phyloP scores from a whole-genome alignment of 2,888 invertebrate genomes.

The Phyto melanocephala region DNA sequence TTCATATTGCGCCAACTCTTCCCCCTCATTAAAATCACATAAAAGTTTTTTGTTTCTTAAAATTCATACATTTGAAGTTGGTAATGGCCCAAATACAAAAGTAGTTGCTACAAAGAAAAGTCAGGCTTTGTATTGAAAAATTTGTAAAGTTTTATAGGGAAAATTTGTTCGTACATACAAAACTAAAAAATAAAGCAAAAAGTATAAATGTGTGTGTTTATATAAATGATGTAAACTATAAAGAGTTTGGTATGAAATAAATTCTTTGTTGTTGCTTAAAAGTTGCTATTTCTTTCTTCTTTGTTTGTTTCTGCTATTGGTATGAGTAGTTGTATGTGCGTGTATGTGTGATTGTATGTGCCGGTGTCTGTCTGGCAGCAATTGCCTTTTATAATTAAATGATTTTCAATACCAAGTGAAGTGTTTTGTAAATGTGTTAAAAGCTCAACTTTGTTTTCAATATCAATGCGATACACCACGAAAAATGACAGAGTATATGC shows the following conservation, averaged over 20 bases:
- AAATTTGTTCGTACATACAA: slow-evolving; percentile 24
- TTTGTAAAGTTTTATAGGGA: slow-evolving; percentile 21
- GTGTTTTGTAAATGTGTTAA: slow-evolving; percentile 65
- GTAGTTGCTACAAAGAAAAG: neutral
- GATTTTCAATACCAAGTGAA: slow-evolving; percentile 65
- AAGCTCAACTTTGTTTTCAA: slow-evolving; percentile 52
- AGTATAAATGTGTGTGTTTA: slow-evolving; percentile 26
- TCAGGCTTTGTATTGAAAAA: neutral
- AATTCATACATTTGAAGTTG: neutral
- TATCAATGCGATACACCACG: slow-evolving; percentile 43
- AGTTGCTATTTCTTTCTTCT: slow-evolving; percentile 6
- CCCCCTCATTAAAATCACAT: neutral
- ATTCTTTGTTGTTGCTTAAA: slow-evolving; percentile 27
- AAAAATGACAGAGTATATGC: slow-evolving; percentile 8
- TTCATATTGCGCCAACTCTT: neutral
- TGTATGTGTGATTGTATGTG: slow-evolving; percentile 4
- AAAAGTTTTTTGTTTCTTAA: neutral
- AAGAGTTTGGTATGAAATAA: slow-evolving; percentile 34
- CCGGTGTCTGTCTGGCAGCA: slow-evolving; percentile 50
- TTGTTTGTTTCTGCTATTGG: neutral
- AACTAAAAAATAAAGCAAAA: neutral
- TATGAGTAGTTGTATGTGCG: neutral
- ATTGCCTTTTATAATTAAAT: slow-evolving; percentile 65
- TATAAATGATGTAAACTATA: slow-evolving; percentile 22
- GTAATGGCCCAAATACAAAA: neutral